Evolutionary conservation across 2,113 vertebrate species (phyloP).

Genomic region (Lampris incognitus): DNA sequence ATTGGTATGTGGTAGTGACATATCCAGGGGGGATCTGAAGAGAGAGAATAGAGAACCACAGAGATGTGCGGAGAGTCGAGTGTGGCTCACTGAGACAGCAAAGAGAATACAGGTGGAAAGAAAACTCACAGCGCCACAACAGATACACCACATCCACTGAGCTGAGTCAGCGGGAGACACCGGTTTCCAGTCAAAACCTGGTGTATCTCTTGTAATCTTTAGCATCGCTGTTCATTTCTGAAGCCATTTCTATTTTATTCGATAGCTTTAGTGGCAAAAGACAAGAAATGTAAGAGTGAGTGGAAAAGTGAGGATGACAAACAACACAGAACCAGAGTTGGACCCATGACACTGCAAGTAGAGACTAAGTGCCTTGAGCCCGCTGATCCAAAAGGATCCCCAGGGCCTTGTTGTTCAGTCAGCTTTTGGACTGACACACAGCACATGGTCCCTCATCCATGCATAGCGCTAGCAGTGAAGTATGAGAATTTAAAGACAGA

Average conservation of each 20-base stretch:
- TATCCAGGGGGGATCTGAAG: constrained; percentile 28
- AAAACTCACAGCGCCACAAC: constrained; percentile 26
- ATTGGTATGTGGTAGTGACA: constrained; percentile 16
- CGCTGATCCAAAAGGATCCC: background rate
- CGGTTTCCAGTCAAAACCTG: constrained; percentile 25
- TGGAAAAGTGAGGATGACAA: background rate
- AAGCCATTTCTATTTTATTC: background rate
- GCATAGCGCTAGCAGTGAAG: constrained; percentile 19
- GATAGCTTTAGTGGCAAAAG: background rate
- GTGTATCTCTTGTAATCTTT: constrained; percentile 15
- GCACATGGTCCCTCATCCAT: constrained; percentile 15
- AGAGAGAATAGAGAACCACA: constrained; percentile 18
- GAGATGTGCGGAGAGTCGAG: constrained; percentile 29
- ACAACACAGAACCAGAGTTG: background rate
- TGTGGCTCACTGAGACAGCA: constrained; percentile 37
- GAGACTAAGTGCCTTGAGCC: background rate
- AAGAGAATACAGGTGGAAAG: constrained; percentile 30
- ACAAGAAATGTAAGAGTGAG: background rate
- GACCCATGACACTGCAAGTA: background rate
- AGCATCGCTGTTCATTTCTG: constrained; percentile 3
- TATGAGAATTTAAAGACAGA: constrained; percentile 13
- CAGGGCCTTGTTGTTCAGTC: background rate
- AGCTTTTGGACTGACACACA: background rate
- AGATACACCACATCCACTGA: constrained; percentile 28
- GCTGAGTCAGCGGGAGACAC: constrained; percentile 33